These are phyloP conservation scores for Nettapus auritus DNA, from an alignment of 2,113 vertebrate species.

Conservation along the genomic window DNA sequence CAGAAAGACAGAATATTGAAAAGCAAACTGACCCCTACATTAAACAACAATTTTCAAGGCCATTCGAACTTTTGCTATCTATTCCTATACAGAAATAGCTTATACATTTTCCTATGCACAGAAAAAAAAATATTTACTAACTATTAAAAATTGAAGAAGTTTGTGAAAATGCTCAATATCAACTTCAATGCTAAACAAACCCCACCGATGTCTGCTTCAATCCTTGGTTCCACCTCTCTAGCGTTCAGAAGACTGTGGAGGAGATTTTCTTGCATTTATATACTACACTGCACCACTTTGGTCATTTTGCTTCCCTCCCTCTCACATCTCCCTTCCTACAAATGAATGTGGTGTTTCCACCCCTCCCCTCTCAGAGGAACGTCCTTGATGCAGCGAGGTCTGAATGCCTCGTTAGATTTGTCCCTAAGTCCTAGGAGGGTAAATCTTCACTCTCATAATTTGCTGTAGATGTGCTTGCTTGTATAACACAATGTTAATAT, in stretches of 20 bases:
- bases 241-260: neutral
- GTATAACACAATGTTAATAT: neutral
- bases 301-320: neutral
- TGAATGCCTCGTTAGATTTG: neutral
- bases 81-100: neutral
- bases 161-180: neutral
- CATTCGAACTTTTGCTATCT: neutral
- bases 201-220: neutral
- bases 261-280: conserved; percentile 19
- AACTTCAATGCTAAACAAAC: neutral
- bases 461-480: neutral
- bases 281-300: neutral
- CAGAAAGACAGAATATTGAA: neutral
- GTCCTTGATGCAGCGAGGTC: neutral
- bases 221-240: neutral
- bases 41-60: neutral
- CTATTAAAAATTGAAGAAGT: neutral
- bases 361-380: neutral
- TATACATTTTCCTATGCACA: neutral
- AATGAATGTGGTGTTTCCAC: neutral
- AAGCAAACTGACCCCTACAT: neutral
- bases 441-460: neutral
- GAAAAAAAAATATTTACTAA: neutral
- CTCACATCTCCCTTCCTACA: neutral
- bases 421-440: neutral